Evolutionary conservation across 1,140 invertebrate genomes (phyloP), one percentile per base, ranked within the genome.

Genomic region (Sweltsa coloradensis): DNA sequence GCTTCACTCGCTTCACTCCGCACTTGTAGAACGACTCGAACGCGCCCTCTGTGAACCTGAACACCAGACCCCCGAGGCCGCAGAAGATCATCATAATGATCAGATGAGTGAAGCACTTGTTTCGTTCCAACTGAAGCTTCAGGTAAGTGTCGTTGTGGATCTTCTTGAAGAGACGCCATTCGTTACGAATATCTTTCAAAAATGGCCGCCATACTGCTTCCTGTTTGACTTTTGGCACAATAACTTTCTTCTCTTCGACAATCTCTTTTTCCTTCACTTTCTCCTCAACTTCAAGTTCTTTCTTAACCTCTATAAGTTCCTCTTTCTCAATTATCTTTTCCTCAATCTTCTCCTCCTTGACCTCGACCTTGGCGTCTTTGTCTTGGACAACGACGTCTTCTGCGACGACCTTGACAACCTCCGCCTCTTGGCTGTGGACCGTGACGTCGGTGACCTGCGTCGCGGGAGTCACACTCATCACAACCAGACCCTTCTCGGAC

Each of bases 1-100:
- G 66, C 55, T 89, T 89, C 0, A 90, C 85, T 56, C 84, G 70
- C 55, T 88, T 85, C 18, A 89, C 85, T 11, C 85, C 83, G 57
- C 87, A 90, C 66, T 90, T 90, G 63, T 88, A 90, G 48, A 83
- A 85, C 27, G 80, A 75, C 58, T 90, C 87, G 54, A 87, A 85
- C 5, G 78, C 74, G 4, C 86, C 85, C 56, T 89, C 87, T 4
- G 81, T 79, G 52, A 81, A 79, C 34, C 82, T 76, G 54, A 89
- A 89, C 31, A 85, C 63, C 3, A 88, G 67, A 1, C 79, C 85
- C 5, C 85, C 85, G 11, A 85, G 64, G n/a, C 85, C 85, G 56
- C 82, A 82, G 41, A 83, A 73, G 22, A 87, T 71, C 3, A 85
- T 65, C 1, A 85, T 61, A 11, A 85, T 50, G 4, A 85, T 58